phyloP scores from a whole-genome alignment of 2,888 invertebrate species.

The Campaea margaritaria region DNA sequence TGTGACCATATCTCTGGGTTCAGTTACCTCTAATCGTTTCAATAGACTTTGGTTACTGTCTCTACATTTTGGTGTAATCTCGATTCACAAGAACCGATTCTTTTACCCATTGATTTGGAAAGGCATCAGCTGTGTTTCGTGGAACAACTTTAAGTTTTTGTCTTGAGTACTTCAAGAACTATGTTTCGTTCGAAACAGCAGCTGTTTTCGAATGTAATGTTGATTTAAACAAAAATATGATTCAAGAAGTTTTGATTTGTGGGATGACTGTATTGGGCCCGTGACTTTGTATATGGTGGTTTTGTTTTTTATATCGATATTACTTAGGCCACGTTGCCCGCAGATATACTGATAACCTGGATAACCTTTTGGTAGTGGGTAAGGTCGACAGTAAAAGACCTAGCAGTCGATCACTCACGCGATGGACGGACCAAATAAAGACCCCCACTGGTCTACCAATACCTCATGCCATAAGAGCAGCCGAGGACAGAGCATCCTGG shows the following conservation, averaged over 20 bases:
- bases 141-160: conserved; percentile 43
- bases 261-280: too few relatives aligned
- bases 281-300: too few relatives aligned
- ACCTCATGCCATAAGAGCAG: too few relatives aligned
- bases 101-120: conserved; percentile 52
- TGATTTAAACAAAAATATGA: conserved; percentile 1
- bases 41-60: conserved; percentile 12
- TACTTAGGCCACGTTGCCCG: too few relatives aligned
- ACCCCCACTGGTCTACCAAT: too few relatives aligned
- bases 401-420: too few relatives aligned
- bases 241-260: conserved; percentile 6
- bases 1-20: background rate
- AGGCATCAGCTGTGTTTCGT: conserved; percentile 52
- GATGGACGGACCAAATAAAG: too few relatives aligned
- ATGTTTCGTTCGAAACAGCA: conserved; percentile 22
- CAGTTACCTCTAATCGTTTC: background rate
- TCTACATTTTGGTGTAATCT: conserved; percentile 44
- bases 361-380: too few relatives aligned
- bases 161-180: conserved; percentile 13
- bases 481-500: too few relatives aligned
- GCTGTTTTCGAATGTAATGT: conserved; percentile 4
- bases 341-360: too few relatives aligned
- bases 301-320: background rate
- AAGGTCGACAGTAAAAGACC: too few relatives aligned
- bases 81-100: conserved; percentile 53